Base-by-base conservation (phyloP, 2,113 vertebrate genomes). In the Festucalex cinctus region DNA sequence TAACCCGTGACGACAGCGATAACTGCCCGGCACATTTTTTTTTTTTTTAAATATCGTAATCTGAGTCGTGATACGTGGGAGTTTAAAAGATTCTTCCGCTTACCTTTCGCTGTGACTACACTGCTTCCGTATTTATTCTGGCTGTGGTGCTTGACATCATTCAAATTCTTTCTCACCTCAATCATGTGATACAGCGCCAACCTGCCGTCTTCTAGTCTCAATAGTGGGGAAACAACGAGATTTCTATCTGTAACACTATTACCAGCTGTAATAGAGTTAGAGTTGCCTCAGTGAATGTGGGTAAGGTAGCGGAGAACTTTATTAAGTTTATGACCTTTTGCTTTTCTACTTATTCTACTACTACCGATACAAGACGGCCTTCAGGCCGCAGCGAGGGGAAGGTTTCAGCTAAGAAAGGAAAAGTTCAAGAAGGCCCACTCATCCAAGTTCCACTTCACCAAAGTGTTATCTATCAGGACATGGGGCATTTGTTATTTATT, bases 231-330 rank as follows among this genome's bases (percentile, higher is more conserved):
- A 89, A 89, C 85, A 89, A 89, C 83, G 59, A 78, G 83, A 90
- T 89, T 86, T 84, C 78, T 86, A 91, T 91, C 85, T 82, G 78
- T 86, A 90, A 90, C 77, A 75, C 69, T 88, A 88, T 90, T 89
- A 91, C 81, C 72, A 73, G 75, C 49, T 26, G 39, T 88, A 88
- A 90, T 86, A 85, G 82, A 80, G 88, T 89, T 88, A 88, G 66
- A 78, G 70, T 74, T 77, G 73, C 74, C 79, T 87, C 69, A 59
- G 63, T 90, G 90, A 89, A 87, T 78, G 67, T 88, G 83, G 65
- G 90, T 84, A 92, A 83, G 57, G 82, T 74, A 75, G 41, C 57
- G 70, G 88, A 85, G 85, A 89, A 91, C 88, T 94, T 93, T 92
- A 90, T 86, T 87, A 85, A 70, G 61, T 84, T 88, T 81, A 83